A percentile compares a stretch with the other conserved stretches of the same genome.
Conservation (phyloP, 2,888 invertebrate genomes). For the Nycteola revayana region DNA sequence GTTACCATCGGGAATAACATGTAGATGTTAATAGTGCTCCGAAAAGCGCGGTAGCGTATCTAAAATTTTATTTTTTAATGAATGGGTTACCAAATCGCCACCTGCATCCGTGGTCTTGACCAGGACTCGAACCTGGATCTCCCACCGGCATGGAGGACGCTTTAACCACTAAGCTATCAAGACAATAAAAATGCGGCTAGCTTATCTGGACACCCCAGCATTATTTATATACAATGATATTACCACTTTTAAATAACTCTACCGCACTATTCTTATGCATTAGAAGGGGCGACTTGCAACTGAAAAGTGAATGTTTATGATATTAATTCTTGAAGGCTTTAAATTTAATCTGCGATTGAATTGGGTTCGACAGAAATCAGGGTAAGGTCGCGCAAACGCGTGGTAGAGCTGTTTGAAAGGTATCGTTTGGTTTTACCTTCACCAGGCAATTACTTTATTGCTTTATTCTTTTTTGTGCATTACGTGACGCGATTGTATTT, state of each 20-base stretch:
- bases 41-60: conserved; percentile 52
- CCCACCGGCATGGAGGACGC: conserved; percentile 68
- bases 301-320: conserved; percentile 47
- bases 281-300: not conserved
- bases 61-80: conserved; percentile 17
- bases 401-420: conserved; percentile 44
- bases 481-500: conserved; percentile 28
- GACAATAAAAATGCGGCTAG: conserved; percentile 67
- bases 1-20: conserved; percentile 68
- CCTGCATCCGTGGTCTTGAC: conserved; percentile 73
- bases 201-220: conserved; percentile 35
- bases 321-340: conserved; percentile 46
- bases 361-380: conserved; percentile 51
- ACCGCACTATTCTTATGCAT: conserved; percentile 43
- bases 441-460: conserved; percentile 36
- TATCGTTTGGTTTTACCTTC: conserved; percentile 45
- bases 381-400: conserved; percentile 56
- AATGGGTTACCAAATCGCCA: conserved; percentile 42
- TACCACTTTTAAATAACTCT: conserved; percentile 21
- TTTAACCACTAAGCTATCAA: conserved; percentile 81
- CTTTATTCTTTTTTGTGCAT: conserved; percentile 37
- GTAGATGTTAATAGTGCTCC: conserved; percentile 55
- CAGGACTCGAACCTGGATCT: conserved; percentile 80
- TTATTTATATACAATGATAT: not conserved
- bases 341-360: conserved; percentile 46